A percentile compares a stretch with the other conserved stretches of the same genome.
Evolutionary conservation across 1,140 invertebrate species (phyloP).

Genomic region (Tetranychus urticae): DNA sequence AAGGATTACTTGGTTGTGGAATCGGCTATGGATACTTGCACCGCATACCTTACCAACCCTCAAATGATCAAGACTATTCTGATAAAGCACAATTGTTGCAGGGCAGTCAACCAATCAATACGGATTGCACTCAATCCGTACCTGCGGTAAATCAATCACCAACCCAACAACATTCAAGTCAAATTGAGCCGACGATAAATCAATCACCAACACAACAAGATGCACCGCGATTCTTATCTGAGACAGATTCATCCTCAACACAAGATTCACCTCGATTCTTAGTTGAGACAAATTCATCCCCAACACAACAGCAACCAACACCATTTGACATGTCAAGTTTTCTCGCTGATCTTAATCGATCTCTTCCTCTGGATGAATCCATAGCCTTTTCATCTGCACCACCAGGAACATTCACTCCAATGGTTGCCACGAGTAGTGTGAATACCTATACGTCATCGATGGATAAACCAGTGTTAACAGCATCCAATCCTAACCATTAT

Average conservation of each 20-base stretch:
- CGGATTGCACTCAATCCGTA: not conserved
- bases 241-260: too few relatives aligned
- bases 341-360: not conserved
- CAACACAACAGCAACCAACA: not conserved
- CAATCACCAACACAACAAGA: too few relatives aligned
- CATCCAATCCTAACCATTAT: too few relatives aligned
- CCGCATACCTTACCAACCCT: slow-evolving; percentile 45
- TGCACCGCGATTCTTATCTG: too few relatives aligned
- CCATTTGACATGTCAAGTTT: not conserved
- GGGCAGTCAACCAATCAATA: not conserved
- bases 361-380: not conserved
- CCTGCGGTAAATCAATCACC: not conserved
- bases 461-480: too few relatives aligned
- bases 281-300: not conserved
- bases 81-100: not conserved
- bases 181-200: too few relatives aligned
- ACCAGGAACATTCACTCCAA: not conserved
- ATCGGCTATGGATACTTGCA: slow-evolving; percentile 97
- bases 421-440: not conserved
- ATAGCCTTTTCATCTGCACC: not conserved
- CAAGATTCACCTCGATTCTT: too few relatives aligned
- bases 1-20: slow-evolving; percentile 75
- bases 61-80: not conserved
- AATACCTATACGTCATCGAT: too few relatives aligned
- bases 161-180: too few relatives aligned